phyloP scores from a whole-genome alignment of 2,888 invertebrate genomes.

The Lepetodrilus schrolli region DNA sequence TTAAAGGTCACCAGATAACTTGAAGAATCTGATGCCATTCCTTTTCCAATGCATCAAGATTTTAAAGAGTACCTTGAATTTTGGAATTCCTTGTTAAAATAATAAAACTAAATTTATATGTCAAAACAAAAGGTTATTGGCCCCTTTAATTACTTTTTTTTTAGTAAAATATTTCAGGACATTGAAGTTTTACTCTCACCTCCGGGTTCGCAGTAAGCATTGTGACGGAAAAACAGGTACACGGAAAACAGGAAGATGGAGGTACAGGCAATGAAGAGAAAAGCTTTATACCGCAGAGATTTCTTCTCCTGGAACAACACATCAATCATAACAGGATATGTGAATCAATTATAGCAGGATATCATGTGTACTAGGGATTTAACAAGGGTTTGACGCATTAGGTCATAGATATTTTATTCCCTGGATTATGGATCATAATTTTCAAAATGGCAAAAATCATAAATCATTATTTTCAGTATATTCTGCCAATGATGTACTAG shows the following conservation, averaged over 20 bases:
- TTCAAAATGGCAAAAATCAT: too few relatives aligned
- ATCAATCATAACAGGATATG: not conserved
- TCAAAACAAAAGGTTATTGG: not conserved
- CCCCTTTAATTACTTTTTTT: too few relatives aligned
- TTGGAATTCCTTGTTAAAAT: not conserved
- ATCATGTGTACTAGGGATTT: too few relatives aligned
- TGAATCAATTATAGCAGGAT: too few relatives aligned
- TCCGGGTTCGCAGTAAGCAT: constrained; percentile 92
- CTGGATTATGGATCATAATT: too few relatives aligned
- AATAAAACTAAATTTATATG: not conserved
- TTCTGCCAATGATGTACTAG: too few relatives aligned
- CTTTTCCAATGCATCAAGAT: not conserved
- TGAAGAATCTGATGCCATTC: not conserved
- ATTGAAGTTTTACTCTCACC: constrained; percentile 80
- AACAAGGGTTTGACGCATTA: too few relatives aligned
- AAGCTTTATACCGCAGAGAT: constrained; percentile 86
- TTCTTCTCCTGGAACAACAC: constrained; percentile 83
- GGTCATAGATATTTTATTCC: too few relatives aligned
- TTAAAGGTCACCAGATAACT: too few relatives aligned
- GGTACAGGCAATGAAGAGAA: constrained; percentile 84
- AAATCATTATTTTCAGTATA: too few relatives aligned
- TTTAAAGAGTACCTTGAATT: not conserved
- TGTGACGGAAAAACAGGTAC: constrained; percentile 93
- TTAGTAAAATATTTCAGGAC: too few relatives aligned
- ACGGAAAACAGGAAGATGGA: constrained; percentile 85